A percentile compares a stretch with the other conserved stretches of the same genome.
Evolutionary conservation across 2,797 vertebrate species (phyloP).

Genomic region (Sebastes kiyomatsui): DNA sequence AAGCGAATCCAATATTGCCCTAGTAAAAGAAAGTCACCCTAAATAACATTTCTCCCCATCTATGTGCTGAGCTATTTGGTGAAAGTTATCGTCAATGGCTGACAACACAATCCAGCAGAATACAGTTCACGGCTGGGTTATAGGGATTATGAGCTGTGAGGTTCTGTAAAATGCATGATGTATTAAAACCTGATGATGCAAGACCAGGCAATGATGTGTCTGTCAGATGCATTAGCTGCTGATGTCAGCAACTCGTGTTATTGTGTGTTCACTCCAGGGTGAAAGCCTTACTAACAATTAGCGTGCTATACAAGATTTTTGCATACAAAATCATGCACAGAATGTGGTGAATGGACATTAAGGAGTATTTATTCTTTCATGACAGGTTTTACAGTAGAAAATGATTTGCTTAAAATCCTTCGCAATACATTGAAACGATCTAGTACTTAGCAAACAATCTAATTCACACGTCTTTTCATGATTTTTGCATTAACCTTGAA

Average conservation of each 20-base stretch:
- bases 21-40: background rate
- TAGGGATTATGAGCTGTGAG: slow-evolving; percentile 38
- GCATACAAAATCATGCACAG: background rate
- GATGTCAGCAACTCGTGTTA: slow-evolving; percentile 51
- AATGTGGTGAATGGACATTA: background rate
- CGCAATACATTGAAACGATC: background rate
- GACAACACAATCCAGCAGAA: slow-evolving; percentile 16
- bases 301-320: background rate
- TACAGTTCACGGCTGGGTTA: slow-evolving; percentile 50
- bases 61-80: background rate
- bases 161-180: slow-evolving; percentile 40
- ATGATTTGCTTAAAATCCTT: background rate
- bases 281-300: slow-evolving; percentile 13
- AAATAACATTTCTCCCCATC: background rate
- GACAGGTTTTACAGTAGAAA: background rate
- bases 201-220: slow-evolving; percentile 58
- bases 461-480: background rate
- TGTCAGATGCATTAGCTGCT: slow-evolving; percentile 49
- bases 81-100: background rate
- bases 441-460: no score
- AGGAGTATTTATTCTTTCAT: background rate
- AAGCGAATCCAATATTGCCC: background rate
- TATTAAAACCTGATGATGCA: slow-evolving; percentile 70
- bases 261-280: slow-evolving; percentile 19
- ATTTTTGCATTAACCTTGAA: slow-evolving; percentile 47